phyloP scores from a whole-genome alignment of 1,140 invertebrate species.

The Triops longicaudatus region DNA sequence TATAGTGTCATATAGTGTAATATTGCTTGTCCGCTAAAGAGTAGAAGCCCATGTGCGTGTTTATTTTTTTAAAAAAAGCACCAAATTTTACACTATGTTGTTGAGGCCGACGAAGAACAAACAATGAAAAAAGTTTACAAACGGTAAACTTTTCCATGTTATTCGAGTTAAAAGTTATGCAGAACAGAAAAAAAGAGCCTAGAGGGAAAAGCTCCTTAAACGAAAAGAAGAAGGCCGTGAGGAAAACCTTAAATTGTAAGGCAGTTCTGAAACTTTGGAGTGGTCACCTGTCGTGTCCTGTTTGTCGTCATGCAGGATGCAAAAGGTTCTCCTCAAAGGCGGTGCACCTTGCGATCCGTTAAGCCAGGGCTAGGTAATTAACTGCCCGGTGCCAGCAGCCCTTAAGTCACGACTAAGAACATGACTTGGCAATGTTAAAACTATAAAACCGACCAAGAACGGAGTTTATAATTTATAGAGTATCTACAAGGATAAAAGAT shows the following conservation, averaged over 20 bases:
- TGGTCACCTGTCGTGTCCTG: conserved; percentile 13
- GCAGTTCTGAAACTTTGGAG: not conserved
- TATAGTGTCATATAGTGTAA: no score
- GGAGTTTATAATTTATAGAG: conserved; percentile 2
- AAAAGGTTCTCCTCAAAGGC: conserved; percentile 11
- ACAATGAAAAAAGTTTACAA: no score
- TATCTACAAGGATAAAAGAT: not conserved
- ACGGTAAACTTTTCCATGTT: no score
- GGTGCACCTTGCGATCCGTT: conserved; percentile 13
- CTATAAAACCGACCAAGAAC: not conserved
- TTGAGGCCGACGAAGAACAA: no score
- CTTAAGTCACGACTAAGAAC: conserved; percentile 15
- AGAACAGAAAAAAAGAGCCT: not conserved
- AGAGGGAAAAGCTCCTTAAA: not conserved
- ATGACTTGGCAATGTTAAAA: conserved; percentile 15
- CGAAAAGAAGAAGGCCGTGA: not conserved
- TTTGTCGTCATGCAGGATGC: conserved; percentile 14
- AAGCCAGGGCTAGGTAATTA: conserved; percentile 10
- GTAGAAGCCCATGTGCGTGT: no score
- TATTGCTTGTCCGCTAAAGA: no score
- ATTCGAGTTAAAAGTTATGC: not conserved
- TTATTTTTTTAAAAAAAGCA: no score
- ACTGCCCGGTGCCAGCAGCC: conserved; percentile 13
- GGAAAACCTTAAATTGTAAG: not conserved
- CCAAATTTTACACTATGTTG: no score